Conservation (phyloP, 1,140 invertebrate genomes). For the Oryctes rhinoceros region DNA sequence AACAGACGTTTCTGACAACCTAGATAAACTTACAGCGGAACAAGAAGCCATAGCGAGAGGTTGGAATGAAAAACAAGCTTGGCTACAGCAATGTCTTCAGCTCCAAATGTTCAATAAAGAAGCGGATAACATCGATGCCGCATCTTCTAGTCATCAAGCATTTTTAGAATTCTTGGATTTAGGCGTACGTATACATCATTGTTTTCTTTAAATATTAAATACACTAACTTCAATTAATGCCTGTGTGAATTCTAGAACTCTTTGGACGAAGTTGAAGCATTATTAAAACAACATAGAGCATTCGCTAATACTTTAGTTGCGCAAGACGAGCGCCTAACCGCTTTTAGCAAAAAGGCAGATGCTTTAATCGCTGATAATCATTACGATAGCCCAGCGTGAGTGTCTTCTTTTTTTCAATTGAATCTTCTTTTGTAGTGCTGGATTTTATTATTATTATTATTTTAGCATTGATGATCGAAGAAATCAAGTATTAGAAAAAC, state of each 20-base stretch:
- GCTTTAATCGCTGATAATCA: slow-evolving; percentile 84
- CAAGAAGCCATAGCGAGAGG: slow-evolving; percentile 78
- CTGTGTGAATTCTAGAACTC: slow-evolving; percentile 68
- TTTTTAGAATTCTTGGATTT: slow-evolving; percentile 90
- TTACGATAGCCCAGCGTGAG: slow-evolving; percentile 86
- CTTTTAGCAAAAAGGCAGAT: slow-evolving; percentile 87
- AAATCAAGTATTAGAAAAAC: slow-evolving; percentile 77
- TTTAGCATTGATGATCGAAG: slow-evolving; percentile 77
- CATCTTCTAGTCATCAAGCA: slow-evolving; percentile 91
- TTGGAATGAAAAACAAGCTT: slow-evolving; percentile 85
- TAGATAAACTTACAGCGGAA: slow-evolving; percentile 79
- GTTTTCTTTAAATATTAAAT: background rate
- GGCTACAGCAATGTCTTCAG: slow-evolving; percentile 85
- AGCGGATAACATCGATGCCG: slow-evolving; percentile 96
- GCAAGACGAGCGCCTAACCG: slow-evolving; percentile 91
- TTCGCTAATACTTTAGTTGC: slow-evolving; percentile 93
- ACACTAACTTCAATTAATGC: background rate
- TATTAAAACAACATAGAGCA: slow-evolving; percentile 93
- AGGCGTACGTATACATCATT: slow-evolving; percentile 71
- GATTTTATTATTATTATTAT: slow-evolving; percentile 22
- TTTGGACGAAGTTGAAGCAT: slow-evolving; percentile 92
- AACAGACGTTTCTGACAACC: slow-evolving; percentile 74
- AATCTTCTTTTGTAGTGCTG: background rate
- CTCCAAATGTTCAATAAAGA: slow-evolving; percentile 93
- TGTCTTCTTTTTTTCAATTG: slow-evolving; percentile 47